These are phyloP conservation scores for Coendou prehensilis DNA, from an alignment of 2,797 vertebrate genomes.

Conservation along the genomic window DNA sequence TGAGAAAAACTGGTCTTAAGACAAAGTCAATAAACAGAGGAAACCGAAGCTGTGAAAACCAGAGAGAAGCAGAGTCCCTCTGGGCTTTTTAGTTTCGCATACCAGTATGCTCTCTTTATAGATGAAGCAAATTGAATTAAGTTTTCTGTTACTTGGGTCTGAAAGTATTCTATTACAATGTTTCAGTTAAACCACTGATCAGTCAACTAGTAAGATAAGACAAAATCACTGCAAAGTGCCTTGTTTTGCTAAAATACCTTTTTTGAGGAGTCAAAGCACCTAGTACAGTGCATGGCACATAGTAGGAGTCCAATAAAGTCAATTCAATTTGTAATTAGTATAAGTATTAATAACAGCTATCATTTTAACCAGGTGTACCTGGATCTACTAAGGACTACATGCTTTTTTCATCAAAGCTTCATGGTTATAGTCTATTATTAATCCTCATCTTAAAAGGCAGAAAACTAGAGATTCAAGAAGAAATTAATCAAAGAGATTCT, in stretches of 20 bases:
- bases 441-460: not conserved
- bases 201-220: not conserved
- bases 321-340: not conserved
- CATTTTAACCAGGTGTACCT: not conserved
- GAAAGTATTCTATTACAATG: constrained; percentile 20
- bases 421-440: not conserved
- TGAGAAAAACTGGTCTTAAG: not conserved
- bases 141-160: constrained; percentile 1
- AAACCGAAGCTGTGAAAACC: not conserved
- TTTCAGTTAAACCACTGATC: not conserved
- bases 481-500: constrained; percentile 3
- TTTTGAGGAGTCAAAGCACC: not conserved
- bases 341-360: constrained; percentile 18
- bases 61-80: not conserved
- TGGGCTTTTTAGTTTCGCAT: not conserved
- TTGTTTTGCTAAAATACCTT: constrained; percentile 40
- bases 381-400: not conserved
- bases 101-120: not conserved
- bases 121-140: not conserved
- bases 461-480: not conserved
- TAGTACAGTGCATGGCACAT: not conserved
- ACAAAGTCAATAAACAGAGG: not conserved
- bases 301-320: not conserved
- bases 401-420: not conserved
- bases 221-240: not conserved